Evolutionary conservation across 2,888 invertebrate genomes (phyloP).

Genomic region (Reticulitermes lucifugus): DNA sequence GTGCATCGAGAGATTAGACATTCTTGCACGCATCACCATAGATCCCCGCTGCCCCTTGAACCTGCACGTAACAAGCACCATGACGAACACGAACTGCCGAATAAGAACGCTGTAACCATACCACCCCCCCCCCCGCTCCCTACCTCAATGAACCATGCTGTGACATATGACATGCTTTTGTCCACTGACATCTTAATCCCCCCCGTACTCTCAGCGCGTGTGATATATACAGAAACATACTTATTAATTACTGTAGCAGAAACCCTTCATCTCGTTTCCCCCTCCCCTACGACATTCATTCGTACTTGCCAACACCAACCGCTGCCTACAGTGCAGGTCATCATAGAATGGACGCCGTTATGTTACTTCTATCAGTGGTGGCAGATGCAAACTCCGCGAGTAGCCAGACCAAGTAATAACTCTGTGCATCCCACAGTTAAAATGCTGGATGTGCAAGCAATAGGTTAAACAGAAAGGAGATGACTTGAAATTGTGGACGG

Average conservation of each 20-base stretch:
- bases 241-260: conserved; percentile 1
- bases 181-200: conserved; percentile 50
- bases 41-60: not conserved
- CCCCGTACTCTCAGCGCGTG: not conserved
- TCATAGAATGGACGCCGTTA: not conserved
- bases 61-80: conserved; percentile 8
- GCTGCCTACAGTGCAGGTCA: not conserved
- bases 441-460: not conserved
- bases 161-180: conserved; percentile 49
- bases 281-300: not conserved
- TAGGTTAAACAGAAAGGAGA: not conserved
- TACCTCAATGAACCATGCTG: conserved; percentile 31
- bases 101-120: conserved; percentile 19
- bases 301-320: not conserved
- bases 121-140: not conserved
- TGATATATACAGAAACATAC: not conserved
- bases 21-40: not conserved
- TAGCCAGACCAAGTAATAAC: not conserved
- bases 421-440: not conserved
- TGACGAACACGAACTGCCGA: conserved; percentile 29
- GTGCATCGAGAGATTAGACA: not conserved
- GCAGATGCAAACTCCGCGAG: not conserved
- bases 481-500: not conserved
- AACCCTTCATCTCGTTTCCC: not conserved
- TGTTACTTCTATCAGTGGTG: not conserved